Base-by-base conservation (phyloP, 2,888 invertebrate species). In the Eupithecia vulgata region DNA sequence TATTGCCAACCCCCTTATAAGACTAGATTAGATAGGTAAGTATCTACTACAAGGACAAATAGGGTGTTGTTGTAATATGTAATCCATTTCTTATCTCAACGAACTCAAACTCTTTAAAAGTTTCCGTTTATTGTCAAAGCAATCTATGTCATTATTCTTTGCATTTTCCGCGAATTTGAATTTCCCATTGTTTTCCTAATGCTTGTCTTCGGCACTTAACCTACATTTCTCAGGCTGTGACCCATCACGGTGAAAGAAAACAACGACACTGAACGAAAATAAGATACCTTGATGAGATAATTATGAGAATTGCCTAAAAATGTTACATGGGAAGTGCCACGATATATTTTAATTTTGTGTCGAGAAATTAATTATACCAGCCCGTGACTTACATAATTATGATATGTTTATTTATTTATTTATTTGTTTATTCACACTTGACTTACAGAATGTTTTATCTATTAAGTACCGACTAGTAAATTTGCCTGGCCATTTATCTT, bases 261-360 rank as follows among this genome's bases (percentile, higher is more conserved):
- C 78, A 74, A 71, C 70, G 68, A 73, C 72, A 72, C 74, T 71
- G 69, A 74, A 77, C 73, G 73, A 79, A 78, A 78, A 76, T 66
- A 74, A 80, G 83, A 84, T 74, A 80, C 81, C 78, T 82, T 78
- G 82, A 81, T 83, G 80, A 80, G 80, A 81, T 21, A 42, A 65
- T 65, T 13, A 65, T 40, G 65, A 40, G 21, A 65, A 65, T 37
- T 13, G 37, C 15, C 65, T 21, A 25, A 15, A 21, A 12, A 13
- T 21, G 25, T 13, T 17, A 64, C 40, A 10, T n/a, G 12, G 35
- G 21, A 40, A 40, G n/a, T 5, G 21, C 21, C 12, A 21, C 10
- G 21, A 64, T 17, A 35, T 61, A 34, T 59, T 8, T 48, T n/a
- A 48, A 48, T n/a, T n/a, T n/a, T 48, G n/a, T 48, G 8, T 8